Conservation (phyloP, 2,797 vertebrate genomes). For the Urophycis tenuis region DNA sequence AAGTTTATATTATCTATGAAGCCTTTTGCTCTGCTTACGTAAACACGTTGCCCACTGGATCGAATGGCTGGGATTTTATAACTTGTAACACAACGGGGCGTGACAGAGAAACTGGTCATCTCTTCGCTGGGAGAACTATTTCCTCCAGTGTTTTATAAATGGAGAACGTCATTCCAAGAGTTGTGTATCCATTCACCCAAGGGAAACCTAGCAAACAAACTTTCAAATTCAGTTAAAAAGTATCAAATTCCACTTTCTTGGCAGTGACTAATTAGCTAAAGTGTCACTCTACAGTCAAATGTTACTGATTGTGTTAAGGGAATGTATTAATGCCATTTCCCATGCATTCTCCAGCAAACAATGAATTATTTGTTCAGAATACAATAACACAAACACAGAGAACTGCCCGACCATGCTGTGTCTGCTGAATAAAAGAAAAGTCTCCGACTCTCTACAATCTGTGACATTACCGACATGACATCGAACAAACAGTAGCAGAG, state of each 20-base stretch:
- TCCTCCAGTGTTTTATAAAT: background rate
- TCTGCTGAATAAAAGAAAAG: background rate
- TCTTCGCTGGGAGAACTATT: background rate
- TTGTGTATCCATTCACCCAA: background rate
- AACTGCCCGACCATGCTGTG: background rate
- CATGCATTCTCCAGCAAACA: background rate
- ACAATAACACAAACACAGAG: background rate
- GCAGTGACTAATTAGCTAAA: background rate
- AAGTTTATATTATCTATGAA: constrained; percentile 40
- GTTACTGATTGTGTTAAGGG: background rate
- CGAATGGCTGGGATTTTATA: background rate
- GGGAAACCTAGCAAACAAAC: background rate
- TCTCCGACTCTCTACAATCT: background rate
- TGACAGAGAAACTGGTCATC: background rate
- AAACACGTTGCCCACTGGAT: background rate
- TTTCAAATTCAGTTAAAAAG: background rate
- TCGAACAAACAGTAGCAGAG: constrained; percentile 22
- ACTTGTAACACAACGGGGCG: background rate
- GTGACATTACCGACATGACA: background rate
- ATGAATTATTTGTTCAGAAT: background rate
- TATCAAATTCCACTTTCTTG: background rate
- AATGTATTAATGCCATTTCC: background rate
- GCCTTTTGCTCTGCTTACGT: constrained; percentile 30
- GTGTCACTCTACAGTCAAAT: background rate
- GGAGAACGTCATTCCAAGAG: background rate